Conservation (phyloP, 2,797 vertebrate species). For the Channallabes apus region DNA sequence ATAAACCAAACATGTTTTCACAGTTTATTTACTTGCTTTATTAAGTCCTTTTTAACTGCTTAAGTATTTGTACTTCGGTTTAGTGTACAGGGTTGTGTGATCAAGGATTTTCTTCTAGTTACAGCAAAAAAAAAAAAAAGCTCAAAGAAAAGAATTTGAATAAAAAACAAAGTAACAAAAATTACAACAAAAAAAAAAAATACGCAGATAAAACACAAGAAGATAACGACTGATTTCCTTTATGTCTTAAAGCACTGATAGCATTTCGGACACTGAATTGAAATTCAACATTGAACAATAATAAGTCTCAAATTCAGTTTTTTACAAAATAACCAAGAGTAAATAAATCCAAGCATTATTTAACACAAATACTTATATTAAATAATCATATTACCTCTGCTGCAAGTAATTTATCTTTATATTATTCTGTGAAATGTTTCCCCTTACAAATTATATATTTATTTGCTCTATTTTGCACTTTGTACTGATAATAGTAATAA, state of each 20-base stretch:
- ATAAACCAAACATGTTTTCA: constrained; percentile 64
- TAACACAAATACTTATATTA: not conserved
- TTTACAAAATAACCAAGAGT: not conserved
- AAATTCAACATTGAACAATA: not conserved
- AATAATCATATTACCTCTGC: not conserved
- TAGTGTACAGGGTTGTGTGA: constrained; percentile 51
- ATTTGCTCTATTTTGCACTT: not conserved
- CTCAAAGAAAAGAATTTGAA: not conserved
- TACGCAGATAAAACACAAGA: not conserved
- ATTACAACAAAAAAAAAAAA: not conserved
- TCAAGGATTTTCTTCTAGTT: constrained; percentile 50
- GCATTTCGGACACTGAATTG: not conserved
- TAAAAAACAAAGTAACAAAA: not conserved
- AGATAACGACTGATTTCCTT: not conserved
- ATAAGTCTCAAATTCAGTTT: not conserved
- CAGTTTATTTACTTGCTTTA: constrained; percentile 80
- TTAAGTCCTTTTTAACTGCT: not conserved
- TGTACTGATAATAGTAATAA: not conserved
- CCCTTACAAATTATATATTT: not conserved
- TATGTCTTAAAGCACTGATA: not conserved
- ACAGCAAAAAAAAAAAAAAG: constrained; percentile 20
- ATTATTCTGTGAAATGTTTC: not conserved
- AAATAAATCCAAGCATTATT: not conserved
- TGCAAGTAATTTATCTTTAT: not conserved
- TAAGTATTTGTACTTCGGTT: constrained; percentile 64